Conservation (phyloP, 1,140 invertebrate genomes). For the roundworm (Caenorhabditis elegans) region WBcel235 BX284605.5:9071001-9071500, state of each 20-base stretch:
- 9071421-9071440: background rate
- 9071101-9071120: constrained; percentile 8
- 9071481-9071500: background rate
- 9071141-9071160: background rate
- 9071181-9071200: constrained; percentile 8
- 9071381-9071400: background rate
- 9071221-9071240: background rate
- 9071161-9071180: background rate
- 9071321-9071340: background rate
- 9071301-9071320: background rate
- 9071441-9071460: background rate
- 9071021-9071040: constrained; percentile 14
- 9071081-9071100: background rate
- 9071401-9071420: background rate
- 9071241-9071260: constrained; percentile 23
- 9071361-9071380: background rate
- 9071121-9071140: background rate
- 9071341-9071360: background rate
- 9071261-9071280: background rate
- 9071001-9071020: constrained; percentile 2
- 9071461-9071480: constrained; percentile 5
- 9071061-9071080: background rate
- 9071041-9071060: background rate
- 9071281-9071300: background rate
- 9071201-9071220: constrained; percentile 11